phyloP scores from a whole-genome alignment of 2,888 invertebrate species.

The Clitarchus hookeri region DNA sequence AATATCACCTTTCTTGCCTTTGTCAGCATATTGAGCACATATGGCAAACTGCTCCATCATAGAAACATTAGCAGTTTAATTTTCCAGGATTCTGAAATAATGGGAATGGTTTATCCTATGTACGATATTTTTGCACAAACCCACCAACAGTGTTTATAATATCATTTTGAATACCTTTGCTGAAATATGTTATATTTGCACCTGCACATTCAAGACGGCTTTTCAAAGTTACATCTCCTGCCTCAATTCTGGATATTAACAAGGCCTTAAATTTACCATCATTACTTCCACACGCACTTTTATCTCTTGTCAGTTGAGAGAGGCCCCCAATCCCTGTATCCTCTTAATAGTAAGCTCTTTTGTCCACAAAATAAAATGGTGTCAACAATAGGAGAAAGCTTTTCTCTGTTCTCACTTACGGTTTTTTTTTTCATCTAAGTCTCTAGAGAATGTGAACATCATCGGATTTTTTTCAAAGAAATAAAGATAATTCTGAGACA shows the following conservation, averaged over 20 bases:
- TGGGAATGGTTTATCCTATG: neutral
- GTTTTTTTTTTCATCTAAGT: constrained; percentile 4
- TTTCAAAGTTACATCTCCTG: constrained; percentile 22
- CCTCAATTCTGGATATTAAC: constrained; percentile 20
- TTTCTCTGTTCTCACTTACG: neutral
- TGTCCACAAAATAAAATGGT: constrained; percentile 17
- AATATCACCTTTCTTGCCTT: neutral
- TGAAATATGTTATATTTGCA: neutral
- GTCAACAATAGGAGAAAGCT: neutral
- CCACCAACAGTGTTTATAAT: constrained; percentile 10
- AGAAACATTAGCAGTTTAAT: neutral
- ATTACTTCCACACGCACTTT: neutral
- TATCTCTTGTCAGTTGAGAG: neutral
- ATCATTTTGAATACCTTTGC: constrained; percentile 6
- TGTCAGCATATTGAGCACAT: constrained; percentile 19
- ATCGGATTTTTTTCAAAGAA: neutral
- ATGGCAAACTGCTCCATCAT: neutral
- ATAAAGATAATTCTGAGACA: no score
- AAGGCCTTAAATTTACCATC: constrained; percentile 24
- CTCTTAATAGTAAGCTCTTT: constrained; percentile 11
- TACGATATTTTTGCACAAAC: neutral
- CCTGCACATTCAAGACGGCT: constrained; percentile 7
- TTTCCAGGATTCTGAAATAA: neutral
- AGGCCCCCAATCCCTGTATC: constrained; percentile 18
- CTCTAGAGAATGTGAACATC: neutral